These are phyloP conservation scores for Mystacornis crossleyi DNA, from an alignment of 2,113 vertebrate genomes.

Conservation along the genomic window DNA sequence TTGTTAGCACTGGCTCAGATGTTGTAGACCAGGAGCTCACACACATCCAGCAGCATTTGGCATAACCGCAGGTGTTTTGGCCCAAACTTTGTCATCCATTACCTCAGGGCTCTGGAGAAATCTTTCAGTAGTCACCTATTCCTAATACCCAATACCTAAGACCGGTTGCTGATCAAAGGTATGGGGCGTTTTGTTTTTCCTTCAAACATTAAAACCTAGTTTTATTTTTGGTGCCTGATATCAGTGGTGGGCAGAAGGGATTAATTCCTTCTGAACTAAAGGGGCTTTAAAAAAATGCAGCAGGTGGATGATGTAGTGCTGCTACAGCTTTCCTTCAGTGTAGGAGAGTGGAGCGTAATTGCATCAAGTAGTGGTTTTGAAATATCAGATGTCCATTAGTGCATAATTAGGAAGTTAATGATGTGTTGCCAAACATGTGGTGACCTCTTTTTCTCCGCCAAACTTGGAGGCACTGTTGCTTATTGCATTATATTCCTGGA, in stretches of 20 bases:
- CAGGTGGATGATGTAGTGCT: conserved; percentile 61
- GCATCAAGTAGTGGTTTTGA: conserved; percentile 79
- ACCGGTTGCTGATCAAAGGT: not conserved
- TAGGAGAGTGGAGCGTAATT: conserved; percentile 78
- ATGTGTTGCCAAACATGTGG: conserved; percentile 84
- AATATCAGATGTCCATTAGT: conserved; percentile 85
- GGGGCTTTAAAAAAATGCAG: not conserved
- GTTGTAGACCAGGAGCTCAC: not conserved
- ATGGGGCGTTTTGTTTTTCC: rapidly evolving
- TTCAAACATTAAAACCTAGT: not conserved
- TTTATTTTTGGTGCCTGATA: not conserved
- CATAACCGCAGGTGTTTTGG: not conserved
- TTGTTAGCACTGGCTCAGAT: not conserved
- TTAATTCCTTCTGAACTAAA: not conserved
- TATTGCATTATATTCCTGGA: not conserved
- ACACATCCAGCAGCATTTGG: not conserved
- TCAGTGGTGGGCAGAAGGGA: not conserved
- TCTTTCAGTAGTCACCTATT: not conserved
- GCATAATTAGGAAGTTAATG: conserved; percentile 86
- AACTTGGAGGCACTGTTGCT: conserved; percentile 26
- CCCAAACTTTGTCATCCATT: not conserved
- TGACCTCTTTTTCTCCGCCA: conserved; percentile 48
- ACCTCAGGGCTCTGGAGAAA: not conserved
- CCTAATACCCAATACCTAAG: not conserved
- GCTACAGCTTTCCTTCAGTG: conserved; percentile 21